Conservation (phyloP, 2,797 vertebrate genomes). For the Heteromormyrus szaboi region DNA sequence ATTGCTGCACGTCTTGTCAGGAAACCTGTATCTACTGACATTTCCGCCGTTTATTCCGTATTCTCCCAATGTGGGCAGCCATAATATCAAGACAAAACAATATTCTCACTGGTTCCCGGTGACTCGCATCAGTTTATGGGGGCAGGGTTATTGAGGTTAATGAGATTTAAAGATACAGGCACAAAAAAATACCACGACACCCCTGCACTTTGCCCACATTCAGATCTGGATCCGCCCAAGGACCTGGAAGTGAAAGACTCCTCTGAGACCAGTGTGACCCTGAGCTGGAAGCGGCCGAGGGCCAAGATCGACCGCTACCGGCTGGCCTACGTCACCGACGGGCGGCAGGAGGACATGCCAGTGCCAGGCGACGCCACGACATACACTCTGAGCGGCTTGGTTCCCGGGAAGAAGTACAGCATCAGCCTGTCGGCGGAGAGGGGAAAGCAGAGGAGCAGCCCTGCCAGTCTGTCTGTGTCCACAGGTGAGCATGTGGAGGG, state of each 20-base stretch:
- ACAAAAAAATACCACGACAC: background rate
- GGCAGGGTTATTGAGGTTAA: background rate
- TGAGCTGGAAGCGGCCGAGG: slow-evolving; percentile 73
- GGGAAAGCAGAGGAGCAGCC: slow-evolving; percentile 72
- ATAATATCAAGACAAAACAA: background rate
- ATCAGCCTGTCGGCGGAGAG: slow-evolving; percentile 71
- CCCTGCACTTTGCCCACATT: background rate
- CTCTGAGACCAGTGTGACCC: slow-evolving; percentile 67
- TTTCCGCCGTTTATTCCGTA: background rate
- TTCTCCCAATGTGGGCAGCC: background rate
- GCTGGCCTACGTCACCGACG: slow-evolving; percentile 58
- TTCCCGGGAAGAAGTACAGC: slow-evolving; percentile 68
- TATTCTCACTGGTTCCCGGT: background rate
- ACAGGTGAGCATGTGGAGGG: slow-evolving; percentile 68
- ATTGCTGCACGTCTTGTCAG: background rate
- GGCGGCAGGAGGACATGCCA: slow-evolving; percentile 56
- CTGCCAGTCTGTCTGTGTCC: slow-evolving; percentile 54
- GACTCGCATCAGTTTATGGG: background rate
- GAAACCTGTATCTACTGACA: background rate
- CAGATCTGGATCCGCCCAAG: slow-evolving; percentile 81
- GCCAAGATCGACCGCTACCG: slow-evolving; percentile 77
- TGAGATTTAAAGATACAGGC: background rate
- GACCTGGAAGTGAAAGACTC: slow-evolving; percentile 61
- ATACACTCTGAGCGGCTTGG: slow-evolving; percentile 59
- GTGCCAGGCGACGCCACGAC: slow-evolving; percentile 62